Evolutionary conservation across 2,888 invertebrate species (phyloP).

Genomic region (Drosophila atripex): DNA sequence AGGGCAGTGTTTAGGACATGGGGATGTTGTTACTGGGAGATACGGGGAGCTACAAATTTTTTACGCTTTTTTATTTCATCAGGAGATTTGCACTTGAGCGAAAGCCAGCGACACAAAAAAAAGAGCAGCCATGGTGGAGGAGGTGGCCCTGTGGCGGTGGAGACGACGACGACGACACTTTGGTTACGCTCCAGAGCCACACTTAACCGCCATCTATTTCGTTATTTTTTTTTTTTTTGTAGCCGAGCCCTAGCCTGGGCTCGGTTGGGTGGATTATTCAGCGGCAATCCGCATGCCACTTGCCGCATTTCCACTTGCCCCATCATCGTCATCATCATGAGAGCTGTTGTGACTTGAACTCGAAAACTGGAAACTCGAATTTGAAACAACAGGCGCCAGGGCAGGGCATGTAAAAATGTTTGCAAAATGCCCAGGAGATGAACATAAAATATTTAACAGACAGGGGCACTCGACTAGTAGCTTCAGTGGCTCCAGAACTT

Average conservation of each 20-base stretch:
- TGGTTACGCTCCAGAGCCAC: conserved; percentile 72
- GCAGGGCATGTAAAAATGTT: conserved; percentile 55
- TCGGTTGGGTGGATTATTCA: conserved; percentile 66
- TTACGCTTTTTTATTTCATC: conserved; percentile 74
- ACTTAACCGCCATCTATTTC: conserved; percentile 28
- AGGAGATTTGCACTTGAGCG: conserved; percentile 76
- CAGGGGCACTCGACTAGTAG: conserved; percentile 32
- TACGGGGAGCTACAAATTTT: conserved; percentile 55
- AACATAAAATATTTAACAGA: conserved; percentile 83
- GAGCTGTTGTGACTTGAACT: conserved; percentile 51
- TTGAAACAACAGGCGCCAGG: conserved; percentile 42
- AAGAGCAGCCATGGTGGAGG: conserved; percentile 6
- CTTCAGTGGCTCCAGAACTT: conserved; percentile 17
- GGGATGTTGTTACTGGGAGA: too few species aligned
- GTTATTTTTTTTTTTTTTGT: neutral
- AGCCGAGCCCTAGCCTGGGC: neutral
- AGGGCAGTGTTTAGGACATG: neutral
- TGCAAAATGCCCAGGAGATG: conserved; percentile 81
- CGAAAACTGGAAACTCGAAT: conserved; percentile 39
- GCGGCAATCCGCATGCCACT: conserved; percentile 62
- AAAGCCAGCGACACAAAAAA: conserved; percentile 51
- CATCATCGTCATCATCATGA: conserved; percentile 55
- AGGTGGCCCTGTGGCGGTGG: neutral
- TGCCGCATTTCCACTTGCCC: conserved; percentile 50
- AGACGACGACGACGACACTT: conserved; percentile 69